phyloP scores from a whole-genome alignment of 1,140 invertebrate genomes.

The Leguminivora glycinivorella region DNA sequence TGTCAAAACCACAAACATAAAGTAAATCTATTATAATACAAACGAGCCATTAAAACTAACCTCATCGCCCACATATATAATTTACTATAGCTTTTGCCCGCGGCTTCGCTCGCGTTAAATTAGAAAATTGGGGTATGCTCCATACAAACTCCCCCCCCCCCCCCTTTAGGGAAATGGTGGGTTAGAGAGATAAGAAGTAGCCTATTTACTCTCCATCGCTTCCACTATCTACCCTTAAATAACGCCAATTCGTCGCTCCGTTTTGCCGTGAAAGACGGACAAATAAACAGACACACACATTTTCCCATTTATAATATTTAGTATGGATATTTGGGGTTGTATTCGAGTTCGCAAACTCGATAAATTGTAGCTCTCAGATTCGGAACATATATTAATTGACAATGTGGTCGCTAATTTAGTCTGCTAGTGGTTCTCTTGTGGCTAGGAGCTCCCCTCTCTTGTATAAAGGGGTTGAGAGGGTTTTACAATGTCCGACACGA shows the following conservation, averaged over 20 bases:
- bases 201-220: no score
- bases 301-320: no score
- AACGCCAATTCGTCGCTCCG: no score
- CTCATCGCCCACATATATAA: background rate
- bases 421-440: conserved; percentile 4
- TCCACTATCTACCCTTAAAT: no score
- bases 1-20: background rate
- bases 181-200: no score
- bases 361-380: conserved; percentile 8
- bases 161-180: no score
- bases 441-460: conserved; percentile 1
- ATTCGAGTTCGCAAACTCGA: background rate
- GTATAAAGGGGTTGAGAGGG: background rate
- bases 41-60: background rate
- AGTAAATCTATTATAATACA: background rate
- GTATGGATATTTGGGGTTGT: background rate
- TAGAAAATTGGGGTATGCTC: no score
- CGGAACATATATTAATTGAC: conserved; percentile 32
- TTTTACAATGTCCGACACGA: background rate
- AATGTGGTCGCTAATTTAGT: conserved; percentile 34
- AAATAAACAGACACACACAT: no score
- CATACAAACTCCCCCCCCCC: no score
- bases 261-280: no score
- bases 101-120: no score
- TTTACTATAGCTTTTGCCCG: no score